Percentiles rank a stretch among this genome's conserved stretches.
Evolutionary conservation across 2,113 vertebrate species (phyloP).

Genomic region (Furnarius figulus): DNA sequence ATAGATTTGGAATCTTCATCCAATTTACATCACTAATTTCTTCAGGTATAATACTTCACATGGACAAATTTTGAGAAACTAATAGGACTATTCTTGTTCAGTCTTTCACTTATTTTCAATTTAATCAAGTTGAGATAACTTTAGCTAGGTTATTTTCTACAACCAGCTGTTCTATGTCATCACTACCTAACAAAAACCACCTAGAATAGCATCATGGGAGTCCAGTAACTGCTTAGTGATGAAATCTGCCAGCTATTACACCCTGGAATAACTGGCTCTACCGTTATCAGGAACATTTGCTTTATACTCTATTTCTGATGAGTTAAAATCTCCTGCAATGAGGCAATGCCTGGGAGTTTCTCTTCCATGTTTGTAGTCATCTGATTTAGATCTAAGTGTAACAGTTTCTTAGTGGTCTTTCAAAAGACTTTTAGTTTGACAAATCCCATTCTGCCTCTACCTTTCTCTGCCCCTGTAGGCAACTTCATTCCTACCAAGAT

Average conservation of each 20-base stretch:
- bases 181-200: slow-evolving; percentile 49
- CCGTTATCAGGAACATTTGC: background rate
- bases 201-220: slow-evolving; percentile 49
- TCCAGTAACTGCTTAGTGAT: slow-evolving; percentile 18
- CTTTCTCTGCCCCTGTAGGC: background rate
- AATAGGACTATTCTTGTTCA: background rate
- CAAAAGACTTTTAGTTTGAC: background rate
- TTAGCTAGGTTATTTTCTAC: slow-evolving; percentile 62
- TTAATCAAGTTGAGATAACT: slow-evolving; percentile 33
- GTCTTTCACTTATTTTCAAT: slow-evolving; percentile 3
- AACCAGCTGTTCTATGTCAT: slow-evolving; percentile 59
- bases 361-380: background rate
- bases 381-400: background rate
- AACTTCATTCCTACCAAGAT: background rate
- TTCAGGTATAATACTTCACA: background rate
- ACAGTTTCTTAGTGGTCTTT: background rate
- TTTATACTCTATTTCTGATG: slow-evolving; percentile 16
- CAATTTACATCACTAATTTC: background rate
- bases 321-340: background rate
- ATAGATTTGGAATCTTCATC: background rate
- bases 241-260: slow-evolving; percentile 36
- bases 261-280: slow-evolving; percentile 36
- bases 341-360: background rate
- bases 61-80: background rate
- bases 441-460: background rate